Base-by-base conservation (phyloP, 2,113 vertebrate species). In the Nycticryphes semicollaris region DNA sequence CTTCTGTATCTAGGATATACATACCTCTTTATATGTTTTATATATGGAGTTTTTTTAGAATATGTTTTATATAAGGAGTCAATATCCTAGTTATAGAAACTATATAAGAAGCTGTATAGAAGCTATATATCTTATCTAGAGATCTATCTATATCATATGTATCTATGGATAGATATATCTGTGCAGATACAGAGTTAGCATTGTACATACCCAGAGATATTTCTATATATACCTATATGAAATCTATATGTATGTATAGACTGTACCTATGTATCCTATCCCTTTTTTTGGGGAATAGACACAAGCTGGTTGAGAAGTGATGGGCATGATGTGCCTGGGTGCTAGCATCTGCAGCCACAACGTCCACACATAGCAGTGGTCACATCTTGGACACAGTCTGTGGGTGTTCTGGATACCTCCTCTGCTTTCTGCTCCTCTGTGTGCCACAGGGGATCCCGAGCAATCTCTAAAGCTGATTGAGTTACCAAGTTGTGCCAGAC, bases 401-500 rank as follows among this genome's bases (percentile, higher is more conserved):
- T 70, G n/a, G 15, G 10, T 20, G 18, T 24, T 72, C 56, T 31
- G 47, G 64, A 50, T 2, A 1, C 33, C 37, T 30, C 63, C 17
- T 77, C 31, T 72, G 45, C 41, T 67, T 48, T 53, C 1, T 2
- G 45, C 63, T 69, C n/a, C 12, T 82, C 18, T 7, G 1, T 6
- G 3, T 35, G 31, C 47, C 13, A 0, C 13, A 23, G 25, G 57
- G 47, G 41, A 45, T 77, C 64, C 31, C 0, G 0, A 47, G 33
- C 41, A 57, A 7, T n/a, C 41, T 25, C 13, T 54, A 30, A 51
- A 76, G 51, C 47, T 78, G 59, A 4, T 8, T 9, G 50, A 20
- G 25, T 62, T 73, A 23, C 21, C 12, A 19, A n/a, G 45, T 51
- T 22, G 4, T 82, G 35, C 33, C 4, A 2, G 37, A n/a, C 1